Conservation (phyloP, 2,113 vertebrate species). For the Perognathus longimembris region DNA sequence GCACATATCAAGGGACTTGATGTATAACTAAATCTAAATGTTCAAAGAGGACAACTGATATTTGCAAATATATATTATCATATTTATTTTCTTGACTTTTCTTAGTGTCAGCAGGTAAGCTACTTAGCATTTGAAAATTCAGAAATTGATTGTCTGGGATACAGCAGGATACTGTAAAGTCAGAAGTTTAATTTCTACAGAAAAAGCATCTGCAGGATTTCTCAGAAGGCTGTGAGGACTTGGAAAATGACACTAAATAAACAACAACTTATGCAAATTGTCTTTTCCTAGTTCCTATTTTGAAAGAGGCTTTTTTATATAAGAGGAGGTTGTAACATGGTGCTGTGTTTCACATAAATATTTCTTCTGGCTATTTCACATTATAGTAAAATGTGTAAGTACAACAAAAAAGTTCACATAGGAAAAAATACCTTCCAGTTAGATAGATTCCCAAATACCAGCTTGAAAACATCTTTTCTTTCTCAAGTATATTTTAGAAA, state of each 20-base stretch:
- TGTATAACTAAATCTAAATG: neutral
- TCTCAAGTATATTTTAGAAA: slow-evolving; percentile 23
- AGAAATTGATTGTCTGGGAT: slow-evolving; percentile 40
- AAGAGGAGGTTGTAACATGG: neutral
- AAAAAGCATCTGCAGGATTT: slow-evolving; percentile 48
- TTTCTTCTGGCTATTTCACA: neutral
- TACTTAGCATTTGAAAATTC: slow-evolving; percentile 50
- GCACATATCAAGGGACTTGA: neutral
- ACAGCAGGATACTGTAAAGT: slow-evolving; percentile 15
- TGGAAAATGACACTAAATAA: slow-evolving; percentile 50
- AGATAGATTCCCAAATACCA: neutral
- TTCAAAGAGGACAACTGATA: neutral
- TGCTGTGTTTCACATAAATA: neutral
- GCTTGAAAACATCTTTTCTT: neutral
- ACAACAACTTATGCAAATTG: slow-evolving; percentile 46
- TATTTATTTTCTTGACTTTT: slow-evolving; percentile 9
- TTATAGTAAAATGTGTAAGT: neutral
- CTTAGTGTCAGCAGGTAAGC: slow-evolving; percentile 33
- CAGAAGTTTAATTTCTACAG: slow-evolving; percentile 59
- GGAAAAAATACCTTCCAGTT: neutral
- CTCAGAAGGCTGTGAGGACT: slow-evolving; percentile 25
- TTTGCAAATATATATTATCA: neutral
- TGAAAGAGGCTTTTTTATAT: slow-evolving; percentile 32
- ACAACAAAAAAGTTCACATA: neutral
- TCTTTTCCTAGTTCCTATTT: slow-evolving; percentile 37